phyloP scores from a whole-genome alignment of 2,797 vertebrate genomes.

The Podarcis lilfordi region DNA sequence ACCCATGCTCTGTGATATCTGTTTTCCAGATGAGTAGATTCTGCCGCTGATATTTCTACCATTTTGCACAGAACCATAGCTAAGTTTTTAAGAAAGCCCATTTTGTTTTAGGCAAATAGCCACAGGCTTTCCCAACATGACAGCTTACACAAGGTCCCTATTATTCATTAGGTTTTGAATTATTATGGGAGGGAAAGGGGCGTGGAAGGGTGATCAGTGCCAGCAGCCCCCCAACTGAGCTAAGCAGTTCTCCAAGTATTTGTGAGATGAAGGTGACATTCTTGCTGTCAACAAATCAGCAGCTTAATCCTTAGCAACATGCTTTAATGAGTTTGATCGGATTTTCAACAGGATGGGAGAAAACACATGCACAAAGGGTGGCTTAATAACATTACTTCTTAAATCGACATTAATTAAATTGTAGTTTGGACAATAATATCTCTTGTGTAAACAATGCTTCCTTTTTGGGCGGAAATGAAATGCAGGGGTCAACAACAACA shows the following conservation, averaged over 20 bases:
- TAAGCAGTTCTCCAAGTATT: constrained; percentile 19
- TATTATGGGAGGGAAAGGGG: constrained; percentile 14
- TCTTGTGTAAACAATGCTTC: constrained; percentile 48
- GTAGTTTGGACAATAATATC: constrained; percentile 56
- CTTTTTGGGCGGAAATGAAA: constrained; percentile 56
- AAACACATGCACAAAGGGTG: constrained; percentile 25
- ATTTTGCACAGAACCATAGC: constrained; percentile 4
- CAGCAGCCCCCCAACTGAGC: constrained; percentile 45
- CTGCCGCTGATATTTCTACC: background rate
- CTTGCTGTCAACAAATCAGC: constrained; percentile 65
- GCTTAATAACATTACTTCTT: constrained; percentile 55
- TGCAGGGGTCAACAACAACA: background rate
- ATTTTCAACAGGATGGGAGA: constrained; percentile 58
- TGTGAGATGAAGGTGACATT: constrained; percentile 65
- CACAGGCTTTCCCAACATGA: constrained; percentile 5
- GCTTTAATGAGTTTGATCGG: constrained; percentile 58
- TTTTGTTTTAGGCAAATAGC: constrained; percentile 13
- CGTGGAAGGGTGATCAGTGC: background rate
- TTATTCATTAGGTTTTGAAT: constrained; percentile 24
- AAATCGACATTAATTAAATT: constrained; percentile 63
- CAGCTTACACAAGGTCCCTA: constrained; percentile 40
- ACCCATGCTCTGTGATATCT: background rate
- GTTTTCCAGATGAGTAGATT: constrained; percentile 35
- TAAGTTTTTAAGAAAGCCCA: background rate
- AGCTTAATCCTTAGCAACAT: constrained; percentile 68